Percentiles rank a stretch among this genome's conserved stretches.
phyloP scores from a whole-genome alignment of 2,113 vertebrate genomes.

The Acrocephalus arundinaceus region DNA sequence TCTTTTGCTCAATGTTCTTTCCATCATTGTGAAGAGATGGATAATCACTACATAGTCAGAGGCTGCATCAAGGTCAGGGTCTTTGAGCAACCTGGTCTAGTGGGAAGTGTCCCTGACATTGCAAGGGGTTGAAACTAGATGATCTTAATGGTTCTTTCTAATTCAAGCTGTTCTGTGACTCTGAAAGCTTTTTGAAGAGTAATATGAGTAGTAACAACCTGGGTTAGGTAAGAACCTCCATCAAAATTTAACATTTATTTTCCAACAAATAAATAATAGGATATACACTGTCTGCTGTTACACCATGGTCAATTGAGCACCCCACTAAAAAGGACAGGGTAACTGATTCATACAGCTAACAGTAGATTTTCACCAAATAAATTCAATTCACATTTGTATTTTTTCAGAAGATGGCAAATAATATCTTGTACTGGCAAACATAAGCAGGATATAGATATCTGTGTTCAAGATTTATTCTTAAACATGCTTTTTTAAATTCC shows the following conservation, averaged over 20 bases:
- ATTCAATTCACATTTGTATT: neutral
- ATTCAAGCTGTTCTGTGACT: neutral
- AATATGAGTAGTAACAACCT: neutral
- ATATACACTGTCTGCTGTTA: neutral
- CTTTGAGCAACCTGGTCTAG: neutral
- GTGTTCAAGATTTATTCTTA: neutral
- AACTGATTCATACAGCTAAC: neutral
- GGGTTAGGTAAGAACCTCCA: neutral
- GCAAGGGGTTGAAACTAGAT: neutral
- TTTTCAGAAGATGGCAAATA: neutral
- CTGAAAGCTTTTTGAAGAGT: neutral
- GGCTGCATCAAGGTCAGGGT: neutral
- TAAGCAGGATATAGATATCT: neutral
- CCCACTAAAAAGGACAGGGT: neutral
- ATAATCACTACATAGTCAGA: neutral
- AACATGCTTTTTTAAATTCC: neutral
- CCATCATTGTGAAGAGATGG: neutral
- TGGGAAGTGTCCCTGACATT: neutral
- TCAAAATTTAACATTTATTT: neutral
- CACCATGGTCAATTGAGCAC: accelerated
- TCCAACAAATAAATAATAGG: neutral
- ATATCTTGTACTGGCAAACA: neutral
- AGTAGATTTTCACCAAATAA: neutral
- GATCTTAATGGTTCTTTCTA: neutral
- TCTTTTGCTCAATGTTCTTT: neutral